Evolutionary conservation across 2,797 vertebrate species (phyloP).

Genomic region (Diglossa cyanea): DNA sequence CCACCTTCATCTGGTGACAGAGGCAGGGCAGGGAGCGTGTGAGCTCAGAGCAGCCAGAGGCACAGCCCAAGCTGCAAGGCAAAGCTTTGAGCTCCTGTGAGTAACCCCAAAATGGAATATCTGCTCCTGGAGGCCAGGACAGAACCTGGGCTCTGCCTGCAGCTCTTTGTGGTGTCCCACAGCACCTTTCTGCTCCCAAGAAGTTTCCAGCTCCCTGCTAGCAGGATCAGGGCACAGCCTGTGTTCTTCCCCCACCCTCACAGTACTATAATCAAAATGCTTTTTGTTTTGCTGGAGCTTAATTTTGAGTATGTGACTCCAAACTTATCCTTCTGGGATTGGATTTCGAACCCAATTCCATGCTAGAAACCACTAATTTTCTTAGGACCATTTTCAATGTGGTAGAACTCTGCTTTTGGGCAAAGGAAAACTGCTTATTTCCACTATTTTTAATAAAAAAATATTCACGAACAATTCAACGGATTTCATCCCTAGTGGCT

Average conservation of each 20-base stretch:
- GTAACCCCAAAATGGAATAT: not conserved
- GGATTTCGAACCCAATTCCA: not conserved
- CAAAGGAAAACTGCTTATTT: constrained; percentile 36
- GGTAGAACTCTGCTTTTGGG: constrained; percentile 18
- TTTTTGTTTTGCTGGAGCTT: not conserved
- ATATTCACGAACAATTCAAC: not conserved
- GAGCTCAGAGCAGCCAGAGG: not conserved
- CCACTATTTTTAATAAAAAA: constrained; percentile 25
- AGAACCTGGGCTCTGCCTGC: not conserved
- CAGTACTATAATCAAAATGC: not conserved
- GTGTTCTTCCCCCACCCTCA: not conserved
- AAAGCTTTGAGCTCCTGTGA: not conserved
- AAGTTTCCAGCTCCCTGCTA: not conserved
- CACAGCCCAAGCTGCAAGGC: not conserved
- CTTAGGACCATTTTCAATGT: not conserved
- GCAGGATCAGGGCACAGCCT: not conserved
- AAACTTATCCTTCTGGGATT: not conserved
- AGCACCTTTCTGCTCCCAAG: not conserved
- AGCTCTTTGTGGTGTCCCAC: not conserved
- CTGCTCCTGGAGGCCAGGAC: not conserved
- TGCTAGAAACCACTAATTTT: constrained; percentile 43
- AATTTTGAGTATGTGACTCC: not conserved
- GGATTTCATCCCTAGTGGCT: not conserved
- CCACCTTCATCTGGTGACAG: not conserved
- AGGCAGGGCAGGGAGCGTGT: not conserved